Evolutionary conservation across 1,140 invertebrate species (phyloP), one percentile per base, ranked within the genome.

Genomic region (Tetramorium simillimum): DNA sequence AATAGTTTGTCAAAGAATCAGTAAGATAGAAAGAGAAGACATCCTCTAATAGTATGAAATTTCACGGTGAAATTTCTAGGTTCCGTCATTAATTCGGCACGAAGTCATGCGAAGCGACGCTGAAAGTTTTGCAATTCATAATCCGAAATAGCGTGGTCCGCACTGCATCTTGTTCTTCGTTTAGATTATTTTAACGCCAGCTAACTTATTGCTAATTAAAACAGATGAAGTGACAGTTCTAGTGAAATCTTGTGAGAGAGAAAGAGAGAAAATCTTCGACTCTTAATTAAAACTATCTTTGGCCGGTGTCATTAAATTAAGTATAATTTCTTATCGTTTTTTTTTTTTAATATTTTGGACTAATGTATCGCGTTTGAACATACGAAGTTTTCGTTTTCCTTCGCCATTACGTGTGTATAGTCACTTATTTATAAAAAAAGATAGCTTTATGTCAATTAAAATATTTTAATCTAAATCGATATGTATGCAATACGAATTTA

Each of bases 51-150:
- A 81, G 58, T 86, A 92, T 87, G 73, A 88, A 88, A 91, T 92
- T 92, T 92, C 86, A 65, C 51, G 4, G 90, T 89, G 89, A 92
- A 92, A 92, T 91, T 91, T 88, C 40, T 85, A 63, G 49, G 24
- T 33, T 70, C 40, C 24, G 58, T 86, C 77, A 58, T 85, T 53
- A 28, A 56, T 76, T 37, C 49, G 28, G 10, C 40, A 14, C 56
- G 43, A 85, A 85, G 28, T 80, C 60, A 73, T 58, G 88, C 67
- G 53, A 73, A 80, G 58, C 78, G 10, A 43, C 1, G 24, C 16
- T 65, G 56, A 58, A 81, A 86, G 18, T 51, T 56, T 84, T 21
- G 65, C 16, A 51, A 69, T 37, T 53, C 10, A 28, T 69, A 58
- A 56, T 60, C 24, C 16, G 2, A 53, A 33, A 40, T 37, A 16